Evolutionary conservation across 1,140 invertebrate genomes (phyloP).

Genomic region (Zaprionus tsacasi): DNA sequence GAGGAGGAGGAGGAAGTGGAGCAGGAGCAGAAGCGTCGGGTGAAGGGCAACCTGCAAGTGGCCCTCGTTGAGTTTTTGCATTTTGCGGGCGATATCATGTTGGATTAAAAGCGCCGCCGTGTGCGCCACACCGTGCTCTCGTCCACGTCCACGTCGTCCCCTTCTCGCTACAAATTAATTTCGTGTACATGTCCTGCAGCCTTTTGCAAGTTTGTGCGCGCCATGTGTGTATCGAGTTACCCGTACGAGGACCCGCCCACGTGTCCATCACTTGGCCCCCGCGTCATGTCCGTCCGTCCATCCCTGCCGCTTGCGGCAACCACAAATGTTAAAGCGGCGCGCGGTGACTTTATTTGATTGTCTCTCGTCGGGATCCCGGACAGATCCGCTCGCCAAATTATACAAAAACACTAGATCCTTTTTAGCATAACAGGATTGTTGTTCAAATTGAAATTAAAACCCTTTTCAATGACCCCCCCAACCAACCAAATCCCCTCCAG

Average conservation of each 20-base stretch:
- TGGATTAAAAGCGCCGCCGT: slow-evolving; percentile 67
- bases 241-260: slow-evolving; percentile 31
- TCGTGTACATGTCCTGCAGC: slow-evolving; percentile 78
- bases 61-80: slow-evolving; percentile 57
- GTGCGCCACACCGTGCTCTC: not conserved
- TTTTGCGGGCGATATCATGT: slow-evolving; percentile 77
- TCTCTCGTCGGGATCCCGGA: slow-evolving; percentile 11
- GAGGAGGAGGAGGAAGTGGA: too few species aligned
- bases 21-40: not conserved
- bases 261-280: too few species aligned
- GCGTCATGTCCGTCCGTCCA: slow-evolving; percentile 11
- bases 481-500: too few species aligned
- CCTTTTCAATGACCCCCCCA: not conserved
- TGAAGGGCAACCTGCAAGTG: not conserved
- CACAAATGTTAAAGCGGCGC: slow-evolving; percentile 77
- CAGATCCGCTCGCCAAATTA: slow-evolving; percentile 34
- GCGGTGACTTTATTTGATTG: slow-evolving; percentile 78
- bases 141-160: slow-evolving; percentile 16
- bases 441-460: slow-evolving; percentile 70
- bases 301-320: slow-evolving; percentile 39
- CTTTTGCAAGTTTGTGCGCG: slow-evolving; percentile 61
- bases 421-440: slow-evolving; percentile 66
- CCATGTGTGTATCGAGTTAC: slow-evolving; percentile 38
- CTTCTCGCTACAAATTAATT: slow-evolving; percentile 68
- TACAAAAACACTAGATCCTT: slow-evolving; percentile 67